Evolutionary conservation across 2,888 invertebrate genomes (phyloP), one percentile per base, ranked within the genome.

Genomic region (Pheosia gnoma): DNA sequence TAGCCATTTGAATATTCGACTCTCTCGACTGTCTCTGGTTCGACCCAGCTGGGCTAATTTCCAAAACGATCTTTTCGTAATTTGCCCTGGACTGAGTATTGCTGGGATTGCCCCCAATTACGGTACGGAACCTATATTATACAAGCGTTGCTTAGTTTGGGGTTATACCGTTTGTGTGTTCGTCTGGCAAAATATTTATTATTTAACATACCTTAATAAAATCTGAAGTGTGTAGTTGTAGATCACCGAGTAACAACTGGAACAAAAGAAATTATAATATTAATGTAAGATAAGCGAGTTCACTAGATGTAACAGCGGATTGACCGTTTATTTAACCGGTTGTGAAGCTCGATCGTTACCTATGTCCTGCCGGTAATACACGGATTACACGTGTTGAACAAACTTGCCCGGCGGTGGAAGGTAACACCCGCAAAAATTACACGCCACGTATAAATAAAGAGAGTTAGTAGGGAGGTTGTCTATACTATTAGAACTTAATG

Each of bases 181-280:
- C 25, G 25, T 25, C 25, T 25, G 25, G 25, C 25, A 25, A n/a
- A n/a, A 25, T 41, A 41, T 41, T 41, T 41, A 41, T 7, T 41
- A 41, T 41, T 41, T 49, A 25, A 57, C 64, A 13, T 72, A 74
- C 74, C 74, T 74, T 68, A 71, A 55, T 68, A 54, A 60, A 68
- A 61, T 70, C 57, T 70, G 49, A 61, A 64, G 6, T 37, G 67
- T 56, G 59, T 38, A 45, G 10, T 61, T 8, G 51, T 25, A 25
- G 25, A 51, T 4, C 51, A 49, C 47, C 25, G 62, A 25, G 36
- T 25, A 25, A 52, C 55, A 65, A 66, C 74, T 74, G 74, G 41
- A 74, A 75, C 67, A 75, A 74, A 11, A 65, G 3, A 36, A 61
- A 64, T n/a, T 47, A 47, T 47, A 47, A 47, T 43, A 43, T 9